Evolutionary conservation across 2,888 invertebrate species (phyloP).

Genomic region (Scaptomyza tumidula): DNA sequence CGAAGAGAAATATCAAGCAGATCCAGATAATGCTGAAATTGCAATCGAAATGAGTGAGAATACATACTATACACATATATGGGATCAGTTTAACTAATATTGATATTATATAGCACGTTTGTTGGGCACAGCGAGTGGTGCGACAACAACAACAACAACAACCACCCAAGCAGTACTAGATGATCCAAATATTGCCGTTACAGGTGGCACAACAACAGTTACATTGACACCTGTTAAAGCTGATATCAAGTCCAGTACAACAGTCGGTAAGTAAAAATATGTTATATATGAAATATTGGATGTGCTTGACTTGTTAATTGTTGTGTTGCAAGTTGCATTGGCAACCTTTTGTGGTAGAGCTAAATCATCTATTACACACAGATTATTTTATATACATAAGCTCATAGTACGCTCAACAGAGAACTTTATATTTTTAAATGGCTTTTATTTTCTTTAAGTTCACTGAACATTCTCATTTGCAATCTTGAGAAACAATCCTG

Average conservation of each 20-base stretch:
- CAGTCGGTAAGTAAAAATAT: slow-evolving; percentile 67
- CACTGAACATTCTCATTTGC: too few relatives aligned
- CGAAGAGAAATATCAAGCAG: slow-evolving; percentile 82
- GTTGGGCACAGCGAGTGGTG: slow-evolving; percentile 66
- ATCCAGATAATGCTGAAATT: slow-evolving; percentile 82
- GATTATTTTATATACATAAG: too few relatives aligned
- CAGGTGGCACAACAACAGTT: slow-evolving; percentile 51
- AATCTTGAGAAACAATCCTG: too few relatives aligned
- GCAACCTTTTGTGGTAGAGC: too few relatives aligned
- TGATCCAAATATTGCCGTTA: slow-evolving; percentile 48
- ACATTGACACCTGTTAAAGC: slow-evolving; percentile 73
- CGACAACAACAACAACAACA: slow-evolving; percentile 48
- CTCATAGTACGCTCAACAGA: too few relatives aligned
- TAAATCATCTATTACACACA: too few relatives aligned
- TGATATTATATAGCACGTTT: slow-evolving; percentile 73
- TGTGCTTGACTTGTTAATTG: neutral
- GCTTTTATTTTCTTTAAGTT: too few relatives aligned
- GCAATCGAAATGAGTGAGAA: slow-evolving; percentile 83
- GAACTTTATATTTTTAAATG: too few relatives aligned
- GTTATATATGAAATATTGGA: neutral
- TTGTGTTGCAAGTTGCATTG: neutral
- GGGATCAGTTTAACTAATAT: too few relatives aligned
- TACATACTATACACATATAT: too few relatives aligned
- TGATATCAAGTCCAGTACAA: slow-evolving; percentile 73
- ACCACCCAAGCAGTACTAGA: slow-evolving; percentile 73